Conservation (phyloP, 1,140 invertebrate species). For the Cydia pomonella region DNA sequence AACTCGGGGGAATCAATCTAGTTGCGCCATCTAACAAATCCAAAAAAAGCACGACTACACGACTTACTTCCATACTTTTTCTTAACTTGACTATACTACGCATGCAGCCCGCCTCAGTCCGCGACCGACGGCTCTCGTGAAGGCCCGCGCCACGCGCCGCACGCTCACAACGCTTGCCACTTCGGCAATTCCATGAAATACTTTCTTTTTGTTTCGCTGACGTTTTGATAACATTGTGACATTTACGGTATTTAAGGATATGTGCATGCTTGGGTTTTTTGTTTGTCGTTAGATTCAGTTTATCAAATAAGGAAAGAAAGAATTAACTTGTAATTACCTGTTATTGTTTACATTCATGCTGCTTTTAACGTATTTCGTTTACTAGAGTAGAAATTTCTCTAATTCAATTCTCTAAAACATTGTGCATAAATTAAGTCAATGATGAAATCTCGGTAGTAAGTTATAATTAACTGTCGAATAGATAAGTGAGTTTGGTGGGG, state of each 20-base stretch:
- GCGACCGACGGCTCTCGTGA: constrained; percentile 7
- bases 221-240: constrained; percentile 30
- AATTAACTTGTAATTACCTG: background rate
- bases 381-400: background rate
- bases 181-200: background rate
- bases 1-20: too few relatives aligned
- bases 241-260: constrained; percentile 7
- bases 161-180: background rate
- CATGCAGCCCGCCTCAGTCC: background rate
- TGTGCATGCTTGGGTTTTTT: background rate
- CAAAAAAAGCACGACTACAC: too few relatives aligned
- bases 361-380: background rate
- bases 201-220: background rate
- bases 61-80: too few relatives aligned
- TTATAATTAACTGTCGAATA: constrained; percentile 3
- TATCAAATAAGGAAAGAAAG: background rate
- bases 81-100: too few relatives aligned
- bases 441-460: constrained; percentile 5
- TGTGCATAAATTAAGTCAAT: background rate
- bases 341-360: background rate
- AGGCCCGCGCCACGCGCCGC: constrained; percentile 11
- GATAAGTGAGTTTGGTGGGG: constrained; percentile 13
- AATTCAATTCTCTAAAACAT: background rate
- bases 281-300: background rate
- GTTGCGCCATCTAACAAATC: too few relatives aligned